A percentile compares a stretch with the other conserved stretches of the same genome.
Evolutionary conservation across 2,888 invertebrate genomes (phyloP).

Genomic region (Spilarctia lutea): DNA sequence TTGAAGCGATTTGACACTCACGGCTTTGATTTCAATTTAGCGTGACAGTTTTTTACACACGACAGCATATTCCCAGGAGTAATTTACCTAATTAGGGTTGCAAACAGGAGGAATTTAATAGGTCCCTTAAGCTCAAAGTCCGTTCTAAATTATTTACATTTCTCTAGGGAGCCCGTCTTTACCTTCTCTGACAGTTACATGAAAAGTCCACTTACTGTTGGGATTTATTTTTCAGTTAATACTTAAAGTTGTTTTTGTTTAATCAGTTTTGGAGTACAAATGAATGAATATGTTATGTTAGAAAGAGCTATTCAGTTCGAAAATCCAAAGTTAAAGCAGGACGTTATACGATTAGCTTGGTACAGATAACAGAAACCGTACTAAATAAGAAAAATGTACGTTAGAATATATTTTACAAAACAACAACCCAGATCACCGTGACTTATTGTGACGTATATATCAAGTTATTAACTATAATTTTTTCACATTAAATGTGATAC

Average conservation of each 20-base stretch:
- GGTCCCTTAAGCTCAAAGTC: conserved; percentile 68
- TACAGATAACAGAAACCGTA: no score
- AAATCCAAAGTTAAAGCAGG: not conserved
- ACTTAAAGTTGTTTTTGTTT: not conserved
- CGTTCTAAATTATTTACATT: conserved; percentile 76
- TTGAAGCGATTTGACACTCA: conserved; percentile 42
- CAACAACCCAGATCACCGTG: no score
- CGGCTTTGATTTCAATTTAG: conserved; percentile 41
- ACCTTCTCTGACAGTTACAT: conserved; percentile 60
- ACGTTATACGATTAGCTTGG: no score
- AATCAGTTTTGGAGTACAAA: not conserved
- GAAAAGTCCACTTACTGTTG: conserved; percentile 39
- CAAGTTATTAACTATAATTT: not conserved
- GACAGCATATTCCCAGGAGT: conserved; percentile 65
- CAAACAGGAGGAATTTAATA: conserved; percentile 77
- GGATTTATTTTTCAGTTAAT: conserved; percentile 2
- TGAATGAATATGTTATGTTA: not conserved
- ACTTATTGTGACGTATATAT: no score
- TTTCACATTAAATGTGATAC: not conserved
- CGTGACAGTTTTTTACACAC: conserved; percentile 57
- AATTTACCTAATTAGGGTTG: conserved; percentile 76
- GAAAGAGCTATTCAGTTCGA: not conserved
- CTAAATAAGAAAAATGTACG: no score
- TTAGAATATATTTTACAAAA: no score
- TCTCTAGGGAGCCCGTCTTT: conserved; percentile 65